phyloP scores from a whole-genome alignment of 2,113 vertebrate genomes.

The Lepisosteus oculatus region DNA sequence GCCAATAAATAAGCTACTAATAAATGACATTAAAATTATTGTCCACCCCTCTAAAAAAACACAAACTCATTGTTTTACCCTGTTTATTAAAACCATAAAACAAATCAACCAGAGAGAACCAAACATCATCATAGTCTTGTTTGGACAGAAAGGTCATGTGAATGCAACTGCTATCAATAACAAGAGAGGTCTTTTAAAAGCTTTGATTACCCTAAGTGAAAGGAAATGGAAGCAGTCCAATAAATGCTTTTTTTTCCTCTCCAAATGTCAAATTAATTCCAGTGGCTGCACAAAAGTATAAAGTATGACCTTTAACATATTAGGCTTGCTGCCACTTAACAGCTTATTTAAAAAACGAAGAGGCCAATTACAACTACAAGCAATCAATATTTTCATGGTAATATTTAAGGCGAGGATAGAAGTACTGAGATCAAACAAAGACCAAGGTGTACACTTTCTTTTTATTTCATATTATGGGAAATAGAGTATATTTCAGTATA shows the following conservation, averaged over 20 bases:
- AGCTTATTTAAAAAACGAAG: conserved; percentile 53
- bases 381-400: conserved; percentile 39
- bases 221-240: background rate
- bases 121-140: no score
- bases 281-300: conserved; percentile 28
- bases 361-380: conserved; percentile 47
- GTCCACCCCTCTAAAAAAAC: no score
- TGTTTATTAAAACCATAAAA: no score
- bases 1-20: no score
- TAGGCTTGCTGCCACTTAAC: conserved; percentile 32
- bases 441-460: background rate
- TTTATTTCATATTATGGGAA: background rate
- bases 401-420: conserved; percentile 18
- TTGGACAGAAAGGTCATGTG: background rate
- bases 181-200: conserved; percentile 14
- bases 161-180: conserved; percentile 18
- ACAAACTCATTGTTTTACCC: no score
- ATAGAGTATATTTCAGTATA: no score
- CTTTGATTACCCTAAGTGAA: conserved; percentile 9
- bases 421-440: background rate
- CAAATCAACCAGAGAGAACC: no score
- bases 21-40: no score
- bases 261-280: conserved; percentile 28
- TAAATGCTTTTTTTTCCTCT: background rate
- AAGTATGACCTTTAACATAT: conserved; percentile 38